Evolutionary conservation across 2,888 invertebrate genomes (phyloP), one percentile per base, ranked within the genome.

Genomic region (Drymonia ruficornis): DNA sequence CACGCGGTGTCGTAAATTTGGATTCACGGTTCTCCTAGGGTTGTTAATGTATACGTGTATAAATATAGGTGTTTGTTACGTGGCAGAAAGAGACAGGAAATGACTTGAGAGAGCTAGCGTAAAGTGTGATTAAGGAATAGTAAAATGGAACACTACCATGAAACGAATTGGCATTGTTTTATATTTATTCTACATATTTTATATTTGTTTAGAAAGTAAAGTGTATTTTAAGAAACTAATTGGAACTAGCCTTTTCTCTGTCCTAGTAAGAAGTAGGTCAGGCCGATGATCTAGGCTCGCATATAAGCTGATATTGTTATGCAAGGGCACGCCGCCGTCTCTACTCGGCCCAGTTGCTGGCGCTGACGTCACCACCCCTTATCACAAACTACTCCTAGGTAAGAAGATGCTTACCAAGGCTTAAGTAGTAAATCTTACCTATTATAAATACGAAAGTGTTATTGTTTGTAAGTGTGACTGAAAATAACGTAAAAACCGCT

Each of bases 81-180:
- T 43, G 16, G 12, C 19, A 50, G 31, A 12, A 15, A 19, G 18
- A 44, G 43, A 40, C 40, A n/a, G 16, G 16, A 16, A 15, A 38
- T 0, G 6, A 16, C 40, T 31, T 40, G 40, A 40, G 16, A 15
- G 15, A n/a, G 38, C 7, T 16, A 9, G 9, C 16, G 40, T 40
- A 40, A 40, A 40, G 16, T 40, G 16, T 40, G 40, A 40, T 40
- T 40, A 40, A 11, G 16, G 11, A 16, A 2, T 59, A 55, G 56
- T 49, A 31, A 46, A 44, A 43, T 54, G 50, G 50, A 59, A 56
- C 52, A 53, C 56, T 51, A 47, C 50, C 51, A 44, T 48, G 45
- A 19, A 53, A 52, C 52, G 52, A 49, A 36, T 36, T 36, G 36
- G n/a, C n/a, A n/a, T n/a, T n/a, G n/a, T n/a, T n/a, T n/a, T n/a